Evolutionary conservation across 2,113 vertebrate species (phyloP).

Genomic region (Sphyrna mokarran): DNA sequence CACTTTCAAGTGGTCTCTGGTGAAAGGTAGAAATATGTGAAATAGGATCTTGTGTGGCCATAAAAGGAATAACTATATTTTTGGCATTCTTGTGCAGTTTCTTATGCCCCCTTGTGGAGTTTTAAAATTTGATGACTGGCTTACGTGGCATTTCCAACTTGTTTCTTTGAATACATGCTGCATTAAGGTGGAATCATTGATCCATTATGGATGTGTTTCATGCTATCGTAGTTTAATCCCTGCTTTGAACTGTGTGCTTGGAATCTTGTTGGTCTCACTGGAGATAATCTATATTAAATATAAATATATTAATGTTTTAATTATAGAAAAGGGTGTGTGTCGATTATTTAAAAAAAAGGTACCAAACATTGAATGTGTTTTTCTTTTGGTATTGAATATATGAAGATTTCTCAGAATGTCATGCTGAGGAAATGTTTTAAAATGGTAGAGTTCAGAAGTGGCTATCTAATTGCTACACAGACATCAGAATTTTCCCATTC

Average conservation of each 20-base stretch:
- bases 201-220: constrained; percentile 22
- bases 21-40: constrained; percentile 24
- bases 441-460: not conserved
- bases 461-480: not conserved
- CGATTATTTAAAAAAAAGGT: not conserved
- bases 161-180: not conserved
- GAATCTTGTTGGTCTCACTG: not conserved
- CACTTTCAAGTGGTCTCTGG: not conserved
- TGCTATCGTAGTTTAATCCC: constrained; percentile 3
- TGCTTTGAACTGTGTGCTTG: not conserved
- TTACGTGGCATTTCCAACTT: constrained; percentile 33
- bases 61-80: constrained; percentile 20
- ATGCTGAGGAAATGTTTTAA: not conserved
- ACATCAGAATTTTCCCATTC: too few species aligned
- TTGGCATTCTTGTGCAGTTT: constrained; percentile 27
- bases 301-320: not conserved
- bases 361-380: not conserved
- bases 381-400: not conserved
- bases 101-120: constrained; percentile 33
- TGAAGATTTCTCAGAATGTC: not conserved
- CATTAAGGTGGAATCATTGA: constrained; percentile 11
- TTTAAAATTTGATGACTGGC: constrained; percentile 30
- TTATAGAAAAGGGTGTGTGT: not conserved
- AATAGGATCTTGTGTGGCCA: not conserved
- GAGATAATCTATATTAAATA: not conserved